Base-by-base conservation (phyloP, 2,888 invertebrate species). In the Pseudococcus jackbeardsleyi region DNA sequence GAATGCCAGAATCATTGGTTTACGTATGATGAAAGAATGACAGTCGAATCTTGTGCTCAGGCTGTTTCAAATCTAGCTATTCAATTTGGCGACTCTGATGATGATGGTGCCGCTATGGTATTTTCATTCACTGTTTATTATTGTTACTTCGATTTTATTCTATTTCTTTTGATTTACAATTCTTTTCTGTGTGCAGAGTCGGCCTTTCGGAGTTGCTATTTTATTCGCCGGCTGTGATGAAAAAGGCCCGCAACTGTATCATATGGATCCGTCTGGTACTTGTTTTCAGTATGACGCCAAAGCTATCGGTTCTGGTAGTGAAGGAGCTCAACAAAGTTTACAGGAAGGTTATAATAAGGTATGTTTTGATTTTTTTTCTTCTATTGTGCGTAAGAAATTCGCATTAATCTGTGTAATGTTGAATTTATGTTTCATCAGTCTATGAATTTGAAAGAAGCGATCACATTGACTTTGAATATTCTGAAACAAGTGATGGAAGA, bases 401-500 rank as follows among this genome's bases (percentile, higher is more conserved):
- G 19, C 39, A 48, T 54, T 68, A n/a, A 68, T 64, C 4, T 86
- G 7, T 39, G 39, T 42, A 42, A 42, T 19, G 12, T 86, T 12
- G 9, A 22, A 22, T 22, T 64, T 22, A 1, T 64, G 4, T 15
- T 0, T 59, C 90, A 91, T 92, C 94, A 97, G 93, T 96, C 97
- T 33, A 98, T 99, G 96, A 97, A 96, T 0, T 92, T 99, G 86
- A 95, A 95, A 90, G 99, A 99, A 93, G 99, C 99, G 0, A 95
- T 97, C 89, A 97, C 97, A 91, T 93, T 96, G 17, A 96, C 98
- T 0, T 93, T 99, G 88, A 97, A 96, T 15, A 99, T 99, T 90
- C 93, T 99, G 33, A 99, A 99, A 92, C 99, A 99, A 92, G 99
- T 99, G 0, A 99, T 99, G 99, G 99, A 99, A 91, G 99, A 99